Evolutionary conservation across 2,113 vertebrate species (phyloP).

Genomic region (Elephantulus edwardii): DNA sequence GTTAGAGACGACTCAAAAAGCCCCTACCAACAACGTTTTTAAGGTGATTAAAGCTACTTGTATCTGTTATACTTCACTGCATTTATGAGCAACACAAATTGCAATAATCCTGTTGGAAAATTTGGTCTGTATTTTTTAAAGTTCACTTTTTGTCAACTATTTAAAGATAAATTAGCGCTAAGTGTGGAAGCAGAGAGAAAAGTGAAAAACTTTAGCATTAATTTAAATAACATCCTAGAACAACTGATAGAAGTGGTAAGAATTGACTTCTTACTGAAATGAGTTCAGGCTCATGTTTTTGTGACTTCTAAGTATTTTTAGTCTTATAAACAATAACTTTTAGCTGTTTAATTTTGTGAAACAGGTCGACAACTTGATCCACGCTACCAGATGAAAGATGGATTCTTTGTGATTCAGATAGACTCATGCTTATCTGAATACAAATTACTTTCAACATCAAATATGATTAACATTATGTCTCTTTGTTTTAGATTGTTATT

Average conservation of each 20-base stretch:
- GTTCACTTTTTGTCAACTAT: background rate
- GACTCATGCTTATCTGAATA: constrained; percentile 25
- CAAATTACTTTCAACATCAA: constrained; percentile 46
- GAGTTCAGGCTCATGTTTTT: background rate
- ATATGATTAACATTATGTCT: background rate
- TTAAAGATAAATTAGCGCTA: background rate
- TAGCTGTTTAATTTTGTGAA: background rate
- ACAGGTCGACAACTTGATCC: background rate
- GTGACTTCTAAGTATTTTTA: background rate
- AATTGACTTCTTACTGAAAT: background rate
- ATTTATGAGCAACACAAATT: background rate
- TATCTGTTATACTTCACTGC: background rate
- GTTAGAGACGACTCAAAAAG: too few species aligned
- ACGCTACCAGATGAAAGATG: background rate
- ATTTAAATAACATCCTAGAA: background rate
- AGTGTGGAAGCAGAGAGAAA: background rate
- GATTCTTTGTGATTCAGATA: background rate
- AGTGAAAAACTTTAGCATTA: background rate
- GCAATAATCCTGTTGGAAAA: background rate
- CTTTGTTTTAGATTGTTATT: constrained; percentile 38
- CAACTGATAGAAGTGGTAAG: background rate
- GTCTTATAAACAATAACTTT: background rate
- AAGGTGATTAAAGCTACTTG: background rate
- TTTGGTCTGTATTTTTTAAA: background rate
- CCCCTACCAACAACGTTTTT: background rate